phyloP scores from a whole-genome alignment of 1,140 invertebrate species.

The Danaus melanippus region DNA sequence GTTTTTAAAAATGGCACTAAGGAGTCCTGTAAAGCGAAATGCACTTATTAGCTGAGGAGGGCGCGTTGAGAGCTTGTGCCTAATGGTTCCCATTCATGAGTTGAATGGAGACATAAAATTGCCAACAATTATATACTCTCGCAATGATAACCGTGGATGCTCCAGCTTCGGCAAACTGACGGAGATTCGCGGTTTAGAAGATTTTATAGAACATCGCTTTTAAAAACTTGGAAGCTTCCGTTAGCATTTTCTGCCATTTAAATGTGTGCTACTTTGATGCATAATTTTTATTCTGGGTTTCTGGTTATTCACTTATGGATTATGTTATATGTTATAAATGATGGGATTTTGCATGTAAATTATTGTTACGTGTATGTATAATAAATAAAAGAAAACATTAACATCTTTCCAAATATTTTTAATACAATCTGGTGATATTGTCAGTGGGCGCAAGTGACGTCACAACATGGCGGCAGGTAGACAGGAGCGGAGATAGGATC shows the following conservation, averaged over 20 bases:
- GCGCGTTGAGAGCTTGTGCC: conserved; percentile 52
- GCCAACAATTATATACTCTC: conserved; percentile 69
- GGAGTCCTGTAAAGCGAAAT: conserved; percentile 65
- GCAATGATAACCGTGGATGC: conserved; percentile 67
- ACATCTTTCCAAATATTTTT: conserved; percentile 39
- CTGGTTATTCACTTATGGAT: conserved; percentile 3
- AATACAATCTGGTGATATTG: conserved; percentile 40
- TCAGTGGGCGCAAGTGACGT: conserved; percentile 49
- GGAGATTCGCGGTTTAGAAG: conserved; percentile 25
- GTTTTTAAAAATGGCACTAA: conserved; percentile 61
- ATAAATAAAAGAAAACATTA: conserved; percentile 4
- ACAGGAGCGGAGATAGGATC: conserved; percentile 68
- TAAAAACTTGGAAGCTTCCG: conserved; percentile 25
- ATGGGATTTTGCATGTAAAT: too few species aligned
- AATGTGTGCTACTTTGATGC: conserved; percentile 12
- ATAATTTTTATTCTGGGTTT: conserved; percentile 7
- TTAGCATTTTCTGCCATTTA: conserved; percentile 18
- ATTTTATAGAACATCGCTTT: conserved; percentile 28
- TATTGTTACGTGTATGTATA: too few species aligned
- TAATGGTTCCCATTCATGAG: conserved; percentile 65
- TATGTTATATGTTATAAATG: background rate
- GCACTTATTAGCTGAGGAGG: conserved; percentile 66
- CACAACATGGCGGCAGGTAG: conserved; percentile 67
- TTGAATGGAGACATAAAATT: conserved; percentile 66
- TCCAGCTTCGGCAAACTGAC: conserved; percentile 46